Base-by-base conservation (phyloP, 2,888 invertebrate species). In the Ormyrus labotus region DNA sequence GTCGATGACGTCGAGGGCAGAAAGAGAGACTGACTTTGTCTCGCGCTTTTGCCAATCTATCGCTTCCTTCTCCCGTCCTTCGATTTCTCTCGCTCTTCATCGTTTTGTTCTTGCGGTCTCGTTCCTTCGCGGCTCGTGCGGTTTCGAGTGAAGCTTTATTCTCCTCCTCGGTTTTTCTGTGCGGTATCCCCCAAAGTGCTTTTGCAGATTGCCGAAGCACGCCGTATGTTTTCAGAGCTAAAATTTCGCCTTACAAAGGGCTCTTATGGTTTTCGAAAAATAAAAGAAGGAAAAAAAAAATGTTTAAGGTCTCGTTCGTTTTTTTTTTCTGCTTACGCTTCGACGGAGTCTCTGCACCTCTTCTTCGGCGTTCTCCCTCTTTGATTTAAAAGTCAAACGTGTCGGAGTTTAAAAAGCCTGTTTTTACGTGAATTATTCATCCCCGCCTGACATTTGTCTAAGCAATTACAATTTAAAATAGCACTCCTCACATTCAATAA, bases 71-170 rank as follows among this genome's bases (percentile, higher is more conserved):
- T 61, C 65, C 19, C 53, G 19, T 73, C 63, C 69, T 78, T 78
- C 64, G 55, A 69, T 80, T 78, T 72, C 51, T 55, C 47, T 45
- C 60, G 65, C 60, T 71, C 13, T 34, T 72, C 69, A 47, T 71
- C 60, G 50, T 70, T 75, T 80, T 80, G 55, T 70, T 70, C 61
- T 34, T 60, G 58, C 65, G 69, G 69, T 70, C 50, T 55, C 47
- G 57, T 50, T 55, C 13, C 45, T 11, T 68, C 53, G 53, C 63
- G 47, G 8, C 13, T 64, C 45, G 13, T 70, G 79, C n/a, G 67
- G 68, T 73, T 73, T 68, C n/a, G 48, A 48, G 63, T 68, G 34
- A 57, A 61, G 34, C 13, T 76, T 68, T 61, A 47, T 70, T 57
- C 69, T 51, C 19, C 19, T 11, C 6, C 6, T 70, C 8, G 11